Evolutionary conservation across 2,113 vertebrate genomes (phyloP).

Genomic region (Cephalopholis sonnerati): DNA sequence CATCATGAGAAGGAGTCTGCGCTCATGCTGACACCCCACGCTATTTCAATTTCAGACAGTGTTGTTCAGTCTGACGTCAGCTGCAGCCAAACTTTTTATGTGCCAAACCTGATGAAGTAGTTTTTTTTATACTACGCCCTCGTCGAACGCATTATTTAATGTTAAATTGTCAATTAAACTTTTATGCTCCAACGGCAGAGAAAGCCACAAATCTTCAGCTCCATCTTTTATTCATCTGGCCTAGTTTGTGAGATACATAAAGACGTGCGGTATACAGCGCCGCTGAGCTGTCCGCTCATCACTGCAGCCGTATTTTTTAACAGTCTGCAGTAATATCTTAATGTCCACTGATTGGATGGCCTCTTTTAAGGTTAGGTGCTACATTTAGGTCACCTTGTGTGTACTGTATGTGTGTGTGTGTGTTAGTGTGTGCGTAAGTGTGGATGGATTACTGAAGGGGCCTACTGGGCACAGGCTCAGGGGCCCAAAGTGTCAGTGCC

Average conservation of each 20-base stretch:
- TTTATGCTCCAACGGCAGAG: conserved; percentile 43
- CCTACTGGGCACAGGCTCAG: no score
- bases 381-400: conserved; percentile 40
- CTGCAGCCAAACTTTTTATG: conserved; percentile 4
- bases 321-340: conserved; percentile 45
- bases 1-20: conserved; percentile 2
- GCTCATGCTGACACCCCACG: conserved; percentile 37
- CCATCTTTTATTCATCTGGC: conserved; percentile 68
- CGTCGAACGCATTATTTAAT: conserved; percentile 57
- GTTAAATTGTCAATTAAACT: conserved; percentile 69
- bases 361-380: conserved; percentile 24
- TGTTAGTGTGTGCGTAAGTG: neutral
- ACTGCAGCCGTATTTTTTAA: conserved; percentile 43
- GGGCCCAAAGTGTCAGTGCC: no score
- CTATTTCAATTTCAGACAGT: conserved; percentile 54
- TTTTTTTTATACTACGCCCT: conserved; percentile 17
- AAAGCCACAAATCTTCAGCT: conserved; percentile 65
- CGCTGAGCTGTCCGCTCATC: conserved; percentile 38
- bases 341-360: conserved; percentile 45
- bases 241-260: conserved; percentile 53
- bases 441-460: no score
- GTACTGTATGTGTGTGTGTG: neutral
- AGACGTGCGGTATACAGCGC: conserved; percentile 5
- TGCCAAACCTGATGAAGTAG: conserved; percentile 44
- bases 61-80: conserved; percentile 48